phyloP scores from a whole-genome alignment of 2,113 vertebrate genomes.

The Dermatemys mawii region DNA sequence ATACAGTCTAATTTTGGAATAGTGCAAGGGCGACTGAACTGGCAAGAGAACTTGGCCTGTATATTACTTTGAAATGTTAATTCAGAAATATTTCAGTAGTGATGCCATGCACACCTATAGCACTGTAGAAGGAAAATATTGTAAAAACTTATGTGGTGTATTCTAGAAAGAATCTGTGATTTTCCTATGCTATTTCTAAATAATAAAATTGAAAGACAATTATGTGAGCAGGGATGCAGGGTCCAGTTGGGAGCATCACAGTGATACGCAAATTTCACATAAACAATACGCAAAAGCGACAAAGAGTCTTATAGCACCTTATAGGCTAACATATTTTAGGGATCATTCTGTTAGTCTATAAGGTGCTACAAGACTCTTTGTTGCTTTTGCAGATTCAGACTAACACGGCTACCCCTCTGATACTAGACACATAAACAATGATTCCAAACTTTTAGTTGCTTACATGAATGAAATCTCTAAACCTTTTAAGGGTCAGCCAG shows the following conservation, averaged over 20 bases:
- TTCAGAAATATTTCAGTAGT: background rate
- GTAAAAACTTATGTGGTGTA: background rate
- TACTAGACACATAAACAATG: background rate
- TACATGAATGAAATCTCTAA: background rate
- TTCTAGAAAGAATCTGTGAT: background rate
- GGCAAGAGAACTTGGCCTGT: background rate
- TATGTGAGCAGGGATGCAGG: background rate
- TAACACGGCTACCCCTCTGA: too few relatives aligned
- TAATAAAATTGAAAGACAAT: background rate
- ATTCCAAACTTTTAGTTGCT: background rate
- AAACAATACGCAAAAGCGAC: too few relatives aligned
- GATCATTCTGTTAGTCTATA: too few relatives aligned
- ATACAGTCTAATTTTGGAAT: background rate
- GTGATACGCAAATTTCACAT: too few relatives aligned
- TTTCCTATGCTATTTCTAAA: background rate
- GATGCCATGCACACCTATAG: background rate
- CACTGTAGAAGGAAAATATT: background rate
- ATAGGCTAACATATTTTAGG: too few relatives aligned
- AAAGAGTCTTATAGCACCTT: too few relatives aligned
- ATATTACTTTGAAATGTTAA: background rate
- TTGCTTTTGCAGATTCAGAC: too few relatives aligned
- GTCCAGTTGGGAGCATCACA: background rate
- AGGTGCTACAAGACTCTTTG: too few relatives aligned
- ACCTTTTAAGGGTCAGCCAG: background rate
- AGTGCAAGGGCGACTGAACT: constrained; percentile 2